Percentiles rank a stretch among this genome's conserved stretches.
phyloP scores from a whole-genome alignment of 2,113 vertebrate species.

The Corythornis madagascariensis region DNA sequence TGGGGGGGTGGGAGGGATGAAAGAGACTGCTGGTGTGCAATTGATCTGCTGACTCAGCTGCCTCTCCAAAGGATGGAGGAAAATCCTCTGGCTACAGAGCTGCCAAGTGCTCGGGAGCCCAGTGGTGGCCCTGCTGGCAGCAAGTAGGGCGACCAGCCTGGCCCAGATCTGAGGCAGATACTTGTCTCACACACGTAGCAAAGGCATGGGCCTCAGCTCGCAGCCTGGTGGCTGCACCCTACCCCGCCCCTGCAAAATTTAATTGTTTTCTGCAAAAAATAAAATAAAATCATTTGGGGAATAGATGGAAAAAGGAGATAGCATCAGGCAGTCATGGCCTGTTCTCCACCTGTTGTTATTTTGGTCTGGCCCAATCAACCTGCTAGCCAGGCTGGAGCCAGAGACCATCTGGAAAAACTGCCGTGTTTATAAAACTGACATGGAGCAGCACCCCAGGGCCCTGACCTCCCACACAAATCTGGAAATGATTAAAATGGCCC shows the following conservation, averaged over 20 bases:
- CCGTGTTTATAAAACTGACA: slow-evolving; percentile 99
- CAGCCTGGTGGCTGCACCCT: background rate
- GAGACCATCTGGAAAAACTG: slow-evolving; percentile 99
- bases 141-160: fast-evolving
- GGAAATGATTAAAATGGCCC: slow-evolving; percentile 93
- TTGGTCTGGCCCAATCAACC: slow-evolving; percentile 94
- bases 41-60: background rate
- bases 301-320: slow-evolving; percentile 75
- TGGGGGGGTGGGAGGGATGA: fast-evolving
- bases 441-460: slow-evolving; percentile 94
- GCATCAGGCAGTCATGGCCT: slow-evolving; percentile 78
- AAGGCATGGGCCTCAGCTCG: background rate
- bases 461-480: slow-evolving; percentile 99
- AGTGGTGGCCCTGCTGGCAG: fast-evolving
- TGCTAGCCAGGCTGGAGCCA: slow-evolving; percentile 99
- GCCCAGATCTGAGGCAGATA: fast-evolving
- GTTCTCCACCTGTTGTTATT: slow-evolving; percentile 99
- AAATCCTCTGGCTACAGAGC: fast-evolving
- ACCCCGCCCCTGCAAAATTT: background rate
- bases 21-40: background rate
- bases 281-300: slow-evolving; percentile 44
- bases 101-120: fast-evolving
- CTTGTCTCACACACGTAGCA: background rate
- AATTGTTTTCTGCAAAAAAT: slow-evolving; percentile 60
- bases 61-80: background rate